These are phyloP conservation scores for Agapornis roseicollis DNA, from an alignment of 2,113 vertebrate genomes.

Conservation along the genomic window DNA sequence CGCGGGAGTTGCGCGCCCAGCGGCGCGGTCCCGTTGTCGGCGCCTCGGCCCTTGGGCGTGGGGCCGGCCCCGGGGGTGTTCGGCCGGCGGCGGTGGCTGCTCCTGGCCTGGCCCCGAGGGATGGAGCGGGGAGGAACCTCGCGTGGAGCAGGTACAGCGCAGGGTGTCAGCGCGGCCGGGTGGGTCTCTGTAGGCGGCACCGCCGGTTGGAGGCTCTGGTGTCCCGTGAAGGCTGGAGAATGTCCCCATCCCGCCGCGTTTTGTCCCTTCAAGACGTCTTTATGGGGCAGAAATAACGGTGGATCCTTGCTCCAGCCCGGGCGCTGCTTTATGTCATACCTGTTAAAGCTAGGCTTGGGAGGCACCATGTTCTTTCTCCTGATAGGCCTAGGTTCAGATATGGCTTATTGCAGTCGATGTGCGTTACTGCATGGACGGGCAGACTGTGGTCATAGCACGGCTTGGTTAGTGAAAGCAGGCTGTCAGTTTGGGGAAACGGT, in stretches of 20 bases:
- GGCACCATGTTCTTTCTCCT: accelerated
- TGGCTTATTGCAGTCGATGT: accelerated
- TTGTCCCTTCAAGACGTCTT: background rate
- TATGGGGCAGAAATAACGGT: accelerated
- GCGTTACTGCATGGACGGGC: accelerated
- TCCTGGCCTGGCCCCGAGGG: too few species aligned
- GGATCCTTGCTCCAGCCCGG: accelerated
- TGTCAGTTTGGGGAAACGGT: background rate
- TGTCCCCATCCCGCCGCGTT: accelerated
- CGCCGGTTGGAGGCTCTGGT: too few species aligned
- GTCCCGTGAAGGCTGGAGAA: accelerated
- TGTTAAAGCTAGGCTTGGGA: accelerated
- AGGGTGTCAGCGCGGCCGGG: accelerated
- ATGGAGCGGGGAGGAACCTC: accelerated
- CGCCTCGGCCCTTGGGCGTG: background rate
- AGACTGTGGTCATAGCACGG: accelerated
- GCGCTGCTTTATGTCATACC: accelerated
- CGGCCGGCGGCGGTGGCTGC: background rate
- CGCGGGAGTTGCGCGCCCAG: too few species aligned
- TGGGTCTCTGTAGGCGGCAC: accelerated
- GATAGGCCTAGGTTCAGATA: accelerated
- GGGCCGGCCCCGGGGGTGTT: accelerated
- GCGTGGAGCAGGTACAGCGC: too few species aligned
- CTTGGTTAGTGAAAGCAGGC: accelerated
- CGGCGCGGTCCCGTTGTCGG: background rate